phyloP scores from a whole-genome alignment of 2,888 invertebrate genomes.

The Psylliodes chrysocephalus region DNA sequence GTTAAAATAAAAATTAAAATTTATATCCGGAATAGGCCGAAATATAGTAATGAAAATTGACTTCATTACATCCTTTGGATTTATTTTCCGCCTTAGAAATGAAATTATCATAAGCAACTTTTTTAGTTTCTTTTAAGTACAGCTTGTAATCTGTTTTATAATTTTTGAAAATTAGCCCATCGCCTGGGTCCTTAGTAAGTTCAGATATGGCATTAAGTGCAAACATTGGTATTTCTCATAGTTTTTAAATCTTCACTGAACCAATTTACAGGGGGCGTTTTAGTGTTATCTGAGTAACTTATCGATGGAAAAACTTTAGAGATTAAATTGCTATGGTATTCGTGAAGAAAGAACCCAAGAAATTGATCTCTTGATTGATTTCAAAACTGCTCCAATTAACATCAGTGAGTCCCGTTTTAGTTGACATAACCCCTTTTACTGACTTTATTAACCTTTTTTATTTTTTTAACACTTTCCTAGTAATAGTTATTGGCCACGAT shows the following conservation, averaged over 20 bases:
- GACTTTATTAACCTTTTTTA: background rate
- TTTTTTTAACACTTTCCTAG: background rate
- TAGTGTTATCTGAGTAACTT: background rate
- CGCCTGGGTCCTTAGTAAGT: slow-evolving; percentile 2
- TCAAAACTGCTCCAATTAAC: background rate
- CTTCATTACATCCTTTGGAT: slow-evolving; percentile 15
- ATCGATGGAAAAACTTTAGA: background rate
- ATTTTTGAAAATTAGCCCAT: slow-evolving; percentile 2
- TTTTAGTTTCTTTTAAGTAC: slow-evolving; percentile 7
- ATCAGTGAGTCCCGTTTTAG: background rate
- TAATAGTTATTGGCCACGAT: background rate
- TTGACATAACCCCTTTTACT: background rate
- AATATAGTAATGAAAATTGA: too few relatives aligned
- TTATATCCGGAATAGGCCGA: too few relatives aligned
- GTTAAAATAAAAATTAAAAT: too few relatives aligned
- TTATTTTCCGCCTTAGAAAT: slow-evolving; percentile 17
- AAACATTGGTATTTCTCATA: slow-evolving; percentile 3
- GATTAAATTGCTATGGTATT: background rate
- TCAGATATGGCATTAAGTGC: slow-evolving; percentile 16
- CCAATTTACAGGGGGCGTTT: slow-evolving; percentile 8
- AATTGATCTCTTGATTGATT: background rate
- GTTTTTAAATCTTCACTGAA: slow-evolving; percentile 9
- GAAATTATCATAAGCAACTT: slow-evolving; percentile 12
- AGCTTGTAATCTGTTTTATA: background rate
- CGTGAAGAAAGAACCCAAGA: background rate